Base-by-base conservation (phyloP, 2,888 invertebrate genomes). In the Laspeyria flexula region DNA sequence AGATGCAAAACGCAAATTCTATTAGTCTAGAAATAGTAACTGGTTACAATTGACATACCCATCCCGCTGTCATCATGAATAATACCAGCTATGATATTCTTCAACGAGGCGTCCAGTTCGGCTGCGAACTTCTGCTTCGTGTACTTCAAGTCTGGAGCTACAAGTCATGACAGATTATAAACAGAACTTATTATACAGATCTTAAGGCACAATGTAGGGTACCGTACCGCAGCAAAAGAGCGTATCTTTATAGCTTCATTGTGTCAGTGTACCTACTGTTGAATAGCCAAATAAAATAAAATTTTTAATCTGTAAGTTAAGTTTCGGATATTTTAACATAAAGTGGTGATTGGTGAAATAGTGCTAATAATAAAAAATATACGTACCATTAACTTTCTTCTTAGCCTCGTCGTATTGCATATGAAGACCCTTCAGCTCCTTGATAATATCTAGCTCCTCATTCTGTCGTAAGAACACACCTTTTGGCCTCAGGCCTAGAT, bases 391-490 rank as follows among this genome's bases (percentile, higher is more conserved):
- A 0, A 82, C 53, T 0, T 46, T 42, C 1, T 50, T 48, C 49
- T 86, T 88, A 0, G 77, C 71, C 0, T 54, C 52, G 0, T 55
- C 54, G 53, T 88, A 88, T 3, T 66, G 56, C 0, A 64, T 46
- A 0, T 69, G 71, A 6, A 83, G 42, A 1, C 56, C 48, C 4
- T 56, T 62, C 1, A 85, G 48, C 6, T 86, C 86, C 18, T 71
- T 71, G n/a, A 88, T 59, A 1, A 85, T 44, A 10, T 86, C 84
- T 34, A 85, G 11, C 51, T 86, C 88, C 12, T 79, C 80, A 38
- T 77, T 83, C 48, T 86, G 83, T 0, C 81, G 57, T 45, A 66
- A 73, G 58, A 88, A 86, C 1, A 88, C 85, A 0, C 88, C 88
- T 25, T 73, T 80, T 0, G 84, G 81, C 0, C 81, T 73, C 0